These are phyloP conservation scores for Spodoptera littoralis DNA, from an alignment of 2,888 invertebrate species.

Conservation along the genomic window DNA sequence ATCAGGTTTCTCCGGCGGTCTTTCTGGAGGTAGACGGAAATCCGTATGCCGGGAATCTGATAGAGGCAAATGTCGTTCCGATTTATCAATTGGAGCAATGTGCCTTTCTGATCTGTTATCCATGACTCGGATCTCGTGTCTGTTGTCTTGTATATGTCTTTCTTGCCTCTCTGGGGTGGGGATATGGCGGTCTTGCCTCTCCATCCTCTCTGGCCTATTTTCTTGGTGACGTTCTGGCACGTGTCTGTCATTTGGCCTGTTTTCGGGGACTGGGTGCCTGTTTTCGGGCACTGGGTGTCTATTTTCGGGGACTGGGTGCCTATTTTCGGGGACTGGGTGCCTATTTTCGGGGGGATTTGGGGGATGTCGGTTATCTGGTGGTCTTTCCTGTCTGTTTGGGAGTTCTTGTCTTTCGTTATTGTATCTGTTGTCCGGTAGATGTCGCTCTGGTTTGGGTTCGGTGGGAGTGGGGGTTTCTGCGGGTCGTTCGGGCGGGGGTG, in stretches of 20 bases:
- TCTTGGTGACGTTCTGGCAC: slow-evolving; percentile 21
- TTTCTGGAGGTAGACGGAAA: slow-evolving; percentile 65
- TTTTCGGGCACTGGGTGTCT: slow-evolving; percentile 20
- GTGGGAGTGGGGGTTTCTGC: slow-evolving; percentile 57
- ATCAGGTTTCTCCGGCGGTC: slow-evolving; percentile 70
- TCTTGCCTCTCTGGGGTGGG: slow-evolving; percentile 51
- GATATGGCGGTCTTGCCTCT: slow-evolving; percentile 54
- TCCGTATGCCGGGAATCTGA: slow-evolving; percentile 61
- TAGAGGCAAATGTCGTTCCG: slow-evolving; percentile 51
- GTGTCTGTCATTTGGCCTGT: slow-evolving; percentile 47
- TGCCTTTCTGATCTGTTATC: slow-evolving; percentile 43
- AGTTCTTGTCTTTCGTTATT: slow-evolving; percentile 45
- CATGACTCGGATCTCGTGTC: slow-evolving; percentile 39
- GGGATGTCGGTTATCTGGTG: slow-evolving; percentile 32
- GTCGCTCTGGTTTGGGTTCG: slow-evolving; percentile 52
- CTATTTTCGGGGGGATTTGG: slow-evolving; percentile 26
- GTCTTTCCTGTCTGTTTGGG: slow-evolving; percentile 51
- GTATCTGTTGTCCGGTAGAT: slow-evolving; percentile 42
- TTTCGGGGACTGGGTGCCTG: slow-evolving; percentile 49
- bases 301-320: slow-evolving; percentile 37
- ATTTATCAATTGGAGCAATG: slow-evolving; percentile 26
- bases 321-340: slow-evolving; percentile 15
- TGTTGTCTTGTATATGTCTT: slow-evolving; percentile 30
- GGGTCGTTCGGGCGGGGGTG: slow-evolving; percentile 77
- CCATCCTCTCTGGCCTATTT: slow-evolving; percentile 40